Evolutionary conservation across 2,113 vertebrate genomes (phyloP), one percentile per base, ranked within the genome.

Genomic region (Lepus europaeus): DNA sequence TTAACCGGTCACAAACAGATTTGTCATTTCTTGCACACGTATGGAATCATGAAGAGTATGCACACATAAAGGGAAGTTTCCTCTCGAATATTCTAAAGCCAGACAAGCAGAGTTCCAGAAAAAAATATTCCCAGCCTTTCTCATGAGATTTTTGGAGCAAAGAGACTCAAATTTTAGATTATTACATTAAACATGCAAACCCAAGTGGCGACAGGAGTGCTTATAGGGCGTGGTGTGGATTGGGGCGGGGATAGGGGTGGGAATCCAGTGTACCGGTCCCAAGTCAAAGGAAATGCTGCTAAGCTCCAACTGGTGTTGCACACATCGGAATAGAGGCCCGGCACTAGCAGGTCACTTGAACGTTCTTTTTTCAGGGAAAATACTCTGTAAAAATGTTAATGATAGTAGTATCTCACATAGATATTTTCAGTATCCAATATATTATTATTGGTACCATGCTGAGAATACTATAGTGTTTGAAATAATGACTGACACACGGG

Each of bases 31-130:
- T 39, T 53, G 27, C 19, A 20, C 59, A 29, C 4, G 0, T n/a
- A 76, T 72, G 56, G 31, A 74, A 63, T 68, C 59, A 59, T 9
- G 74, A n/a, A 39, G 61, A 31, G 85, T 12, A 0, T 39, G 11
- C 12, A 31, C 95, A 86, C 29, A 45, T 17, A 22, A 92, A 76
- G 63, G 78, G 29, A 92, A 89, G 76, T 17, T 20, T 29, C 56
- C 39, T 39, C 70, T 27, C 56, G 9, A 12, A 29, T n/a, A 78
- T 19, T 84, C 78, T 96, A 69, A 95, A 92, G 56, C n/a, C 23
- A 86, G n/a, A 53, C 23, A 68, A 89, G 61, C 84, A 79, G 73
- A 80, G 39, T 82, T 91, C 59, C 5, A 56, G 73, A 9, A 20
- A 31, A 80, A 66, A 33, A 31, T 5, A 13, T 6, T 20, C 64